Evolutionary conservation across 2,797 vertebrate genomes (phyloP), one percentile per base, ranked within the genome.

Genomic region (Pterois miles): DNA sequence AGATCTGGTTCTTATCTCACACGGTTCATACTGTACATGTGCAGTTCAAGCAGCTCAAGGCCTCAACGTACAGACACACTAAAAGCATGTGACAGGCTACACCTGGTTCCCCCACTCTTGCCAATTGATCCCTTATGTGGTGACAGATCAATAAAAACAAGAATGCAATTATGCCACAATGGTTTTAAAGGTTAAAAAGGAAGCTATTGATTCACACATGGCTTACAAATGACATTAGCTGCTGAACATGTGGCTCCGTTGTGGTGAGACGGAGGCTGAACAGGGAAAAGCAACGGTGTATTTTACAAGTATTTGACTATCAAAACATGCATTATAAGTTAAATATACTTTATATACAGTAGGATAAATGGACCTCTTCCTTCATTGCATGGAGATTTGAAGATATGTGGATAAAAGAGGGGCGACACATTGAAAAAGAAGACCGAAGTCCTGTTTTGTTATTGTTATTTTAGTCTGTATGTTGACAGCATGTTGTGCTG

Each of bases 161-260:
- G 65, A 71, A 86, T 76, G 68, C 76, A 86, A 89, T 91, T 89
- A 88, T 76, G 64, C 77, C 80, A 84, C 86, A 68, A 80, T 53
- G 80, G 75, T 82, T 91, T 83, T 72, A 91, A 93, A 89, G 83
- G 86, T 88, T 91, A 85, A 92, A 93, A 92, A 91, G 80, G 82
- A 89, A 74, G 65, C 16, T 86, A 92, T 92, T 88, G 88, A 93
- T 93, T 92, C 74, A 72, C 65, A 58, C 65, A 43, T 6, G 29
- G 33, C 29, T 52, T 58, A 70, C 74, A 84, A 87, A 83, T 74
- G 53, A 68, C 75, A 65, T 85, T 78, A 77, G 76, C 50, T 68
- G 53, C 59, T 65, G 62, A 65, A 80, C 34, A 14, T 62, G 48
- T 6, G 50, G 69, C 80, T 78, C 68, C 54, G 34, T 38, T 70